phyloP scores from a whole-genome alignment of 2,113 vertebrate species.

The Dipodomys spectabilis region DNA sequence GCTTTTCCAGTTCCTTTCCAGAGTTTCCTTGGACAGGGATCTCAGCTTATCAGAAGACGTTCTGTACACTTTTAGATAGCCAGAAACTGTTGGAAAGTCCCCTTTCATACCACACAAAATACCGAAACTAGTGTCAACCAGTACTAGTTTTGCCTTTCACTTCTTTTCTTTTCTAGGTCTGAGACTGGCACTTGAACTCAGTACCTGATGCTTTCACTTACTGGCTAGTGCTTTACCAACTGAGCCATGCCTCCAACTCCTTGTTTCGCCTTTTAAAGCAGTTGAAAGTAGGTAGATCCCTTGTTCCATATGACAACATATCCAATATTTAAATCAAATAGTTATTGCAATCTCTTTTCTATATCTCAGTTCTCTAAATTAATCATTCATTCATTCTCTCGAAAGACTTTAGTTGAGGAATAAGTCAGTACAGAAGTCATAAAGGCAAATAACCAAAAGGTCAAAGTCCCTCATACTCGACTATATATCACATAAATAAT shows the following conservation, averaged over 20 bases:
- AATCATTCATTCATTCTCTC: neutral
- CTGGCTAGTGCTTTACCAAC: too few species aligned
- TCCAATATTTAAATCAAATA: constrained; percentile 30
- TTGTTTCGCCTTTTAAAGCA: constrained; percentile 21
- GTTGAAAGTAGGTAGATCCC: neutral
- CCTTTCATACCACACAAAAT: neutral
- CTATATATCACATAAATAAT: neutral
- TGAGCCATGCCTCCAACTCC: too few species aligned
- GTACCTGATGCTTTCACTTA: too few species aligned
- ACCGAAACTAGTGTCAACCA: constrained; percentile 5
- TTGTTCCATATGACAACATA: neutral
- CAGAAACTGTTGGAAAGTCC: constrained; percentile 24
- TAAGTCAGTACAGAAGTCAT: neutral
- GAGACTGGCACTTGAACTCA: too few species aligned
- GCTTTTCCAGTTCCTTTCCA: constrained; percentile 7
- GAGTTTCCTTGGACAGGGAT: constrained; percentile 14
- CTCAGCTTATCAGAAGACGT: constrained; percentile 49
- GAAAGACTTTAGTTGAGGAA: constrained; percentile 23
- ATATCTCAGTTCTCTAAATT: neutral
- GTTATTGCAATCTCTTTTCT: neutral
- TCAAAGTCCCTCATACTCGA: neutral
- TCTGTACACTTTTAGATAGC: neutral
- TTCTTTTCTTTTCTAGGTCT: too few species aligned
- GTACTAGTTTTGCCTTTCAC: neutral
- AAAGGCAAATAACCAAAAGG: neutral